Conservation (phyloP, 2,888 invertebrate genomes). For the Leucophenga montana region DNA sequence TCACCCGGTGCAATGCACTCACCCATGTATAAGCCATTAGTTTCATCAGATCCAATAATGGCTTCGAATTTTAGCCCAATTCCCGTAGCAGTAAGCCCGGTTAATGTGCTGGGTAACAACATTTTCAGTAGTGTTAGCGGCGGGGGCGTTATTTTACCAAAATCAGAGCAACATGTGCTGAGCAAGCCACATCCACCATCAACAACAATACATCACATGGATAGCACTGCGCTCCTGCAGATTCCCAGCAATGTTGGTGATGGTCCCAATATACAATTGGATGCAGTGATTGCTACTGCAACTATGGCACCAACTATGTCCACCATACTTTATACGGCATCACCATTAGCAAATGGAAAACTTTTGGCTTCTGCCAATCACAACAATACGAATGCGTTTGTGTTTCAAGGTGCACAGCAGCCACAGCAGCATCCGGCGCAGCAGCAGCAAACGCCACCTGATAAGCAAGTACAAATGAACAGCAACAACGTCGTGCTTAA, state of each 20-base stretch:
- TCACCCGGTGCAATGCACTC: conserved; percentile 32
- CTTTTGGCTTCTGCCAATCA: conserved; percentile 10
- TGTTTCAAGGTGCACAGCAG: conserved; percentile 55
- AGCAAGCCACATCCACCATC: conserved; percentile 54
- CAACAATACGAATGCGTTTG: conserved; percentile 49
- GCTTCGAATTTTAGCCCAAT: conserved; percentile 58
- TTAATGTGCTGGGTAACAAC: conserved; percentile 15
- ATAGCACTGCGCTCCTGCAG: conserved; percentile 39
- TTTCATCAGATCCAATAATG: conserved; percentile 62
- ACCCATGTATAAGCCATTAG: conserved; percentile 57
- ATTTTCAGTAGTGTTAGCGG: conserved; percentile 4
- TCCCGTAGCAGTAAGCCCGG: conserved; percentile 39
- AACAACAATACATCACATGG: conserved; percentile 57
- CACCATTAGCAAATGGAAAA: conserved; percentile 23
- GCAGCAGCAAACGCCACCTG: conserved; percentile 37
- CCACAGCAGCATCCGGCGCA: conserved; percentile 42
- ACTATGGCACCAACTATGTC: conserved; percentile 28
- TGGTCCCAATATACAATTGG: conserved; percentile 25
- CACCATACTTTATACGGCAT: conserved; percentile 50
- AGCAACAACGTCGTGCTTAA: conserved; percentile 27
- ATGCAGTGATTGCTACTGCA: conserved; percentile 37
- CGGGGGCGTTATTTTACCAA: conserved; percentile 17
- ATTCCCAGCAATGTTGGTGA: conserved; percentile 41
- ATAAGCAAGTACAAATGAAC: conserved; percentile 32
- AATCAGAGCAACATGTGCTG: conserved; percentile 38